These are phyloP conservation scores for Sphaerodactylus townsendi DNA, from an alignment of 2,113 vertebrate species.

Conservation along the genomic window DNA sequence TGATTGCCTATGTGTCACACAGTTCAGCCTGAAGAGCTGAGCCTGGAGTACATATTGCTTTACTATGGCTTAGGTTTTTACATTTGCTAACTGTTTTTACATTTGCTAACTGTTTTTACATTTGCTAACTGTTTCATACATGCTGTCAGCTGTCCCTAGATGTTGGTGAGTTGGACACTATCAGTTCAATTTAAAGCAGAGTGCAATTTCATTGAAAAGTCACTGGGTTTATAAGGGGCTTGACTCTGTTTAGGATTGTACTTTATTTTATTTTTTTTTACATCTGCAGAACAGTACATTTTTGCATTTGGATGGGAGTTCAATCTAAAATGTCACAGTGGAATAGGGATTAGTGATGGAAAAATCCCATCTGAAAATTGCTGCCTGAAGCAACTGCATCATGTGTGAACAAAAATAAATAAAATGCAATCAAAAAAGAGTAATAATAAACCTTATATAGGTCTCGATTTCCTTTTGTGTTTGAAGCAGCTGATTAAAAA, in stretches of 20 bases:
- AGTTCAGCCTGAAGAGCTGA: not conserved
- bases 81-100: too few relatives aligned
- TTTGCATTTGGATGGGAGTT: not conserved
- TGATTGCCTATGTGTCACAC: too few relatives aligned
- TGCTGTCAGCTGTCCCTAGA: not conserved
- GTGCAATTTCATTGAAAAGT: too few relatives aligned
- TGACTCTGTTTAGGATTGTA: too few relatives aligned
- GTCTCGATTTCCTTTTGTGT: not conserved
- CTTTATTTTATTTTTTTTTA: not conserved
- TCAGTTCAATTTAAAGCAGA: too few relatives aligned
- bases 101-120: too few relatives aligned
- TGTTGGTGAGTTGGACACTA: not conserved
- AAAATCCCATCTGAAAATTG: not conserved
- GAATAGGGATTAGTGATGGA: not conserved
- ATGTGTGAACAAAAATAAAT: not conserved
- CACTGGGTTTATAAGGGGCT: too few relatives aligned
- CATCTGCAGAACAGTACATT: not conserved
- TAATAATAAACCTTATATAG: not conserved
- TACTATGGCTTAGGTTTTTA: not conserved
- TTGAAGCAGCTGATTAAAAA: slow-evolving; percentile 6
- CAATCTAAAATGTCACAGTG: not conserved
- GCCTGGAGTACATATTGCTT: not conserved
- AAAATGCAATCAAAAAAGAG: not conserved
- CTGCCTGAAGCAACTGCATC: not conserved
- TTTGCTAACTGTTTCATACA: not conserved